Percentiles rank a stretch among this genome's conserved stretches.
phyloP scores from a whole-genome alignment of 1,140 invertebrate species.

The Holotrichia oblita region DNA sequence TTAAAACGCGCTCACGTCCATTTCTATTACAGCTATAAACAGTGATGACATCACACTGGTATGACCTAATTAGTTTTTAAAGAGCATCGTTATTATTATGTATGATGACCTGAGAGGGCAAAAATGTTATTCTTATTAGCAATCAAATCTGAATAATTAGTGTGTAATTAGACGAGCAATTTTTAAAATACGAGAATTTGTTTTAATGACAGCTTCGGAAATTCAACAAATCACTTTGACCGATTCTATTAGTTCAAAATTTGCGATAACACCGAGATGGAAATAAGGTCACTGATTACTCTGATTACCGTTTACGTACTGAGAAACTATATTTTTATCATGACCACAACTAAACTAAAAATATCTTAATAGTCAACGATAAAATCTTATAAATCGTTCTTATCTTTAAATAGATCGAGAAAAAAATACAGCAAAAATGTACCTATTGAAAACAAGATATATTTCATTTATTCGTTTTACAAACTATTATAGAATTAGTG shows the following conservation, averaged over 20 bases:
- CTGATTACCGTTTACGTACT: too few species aligned
- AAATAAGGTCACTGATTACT: too few species aligned
- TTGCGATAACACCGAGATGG: not conserved
- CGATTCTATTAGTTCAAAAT: too few species aligned
- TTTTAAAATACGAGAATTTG: not conserved
- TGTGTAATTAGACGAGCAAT: not conserved
- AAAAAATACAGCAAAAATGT: too few species aligned
- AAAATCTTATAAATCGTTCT: too few species aligned
- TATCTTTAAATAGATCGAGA: too few species aligned
- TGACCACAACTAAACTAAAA: too few species aligned
- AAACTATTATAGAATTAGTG: too few species aligned
- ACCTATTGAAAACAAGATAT: too few species aligned
- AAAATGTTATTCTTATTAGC: not conserved
- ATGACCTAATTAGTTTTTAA: slow-evolving; percentile 28
- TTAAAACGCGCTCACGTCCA: not conserved
- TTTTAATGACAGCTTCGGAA: not conserved
- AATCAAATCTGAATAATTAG: not conserved
- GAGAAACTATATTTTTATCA: too few species aligned
- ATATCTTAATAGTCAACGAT: too few species aligned
- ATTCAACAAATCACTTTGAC: not conserved
- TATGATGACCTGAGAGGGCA: not conserved
- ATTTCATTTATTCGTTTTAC: too few species aligned
- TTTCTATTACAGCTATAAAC: not conserved
- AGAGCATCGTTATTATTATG: not conserved
- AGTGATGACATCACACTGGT: slow-evolving; percentile 5